Conservation (phyloP, 2,113 vertebrate genomes). For the Cololabis saira region DNA sequence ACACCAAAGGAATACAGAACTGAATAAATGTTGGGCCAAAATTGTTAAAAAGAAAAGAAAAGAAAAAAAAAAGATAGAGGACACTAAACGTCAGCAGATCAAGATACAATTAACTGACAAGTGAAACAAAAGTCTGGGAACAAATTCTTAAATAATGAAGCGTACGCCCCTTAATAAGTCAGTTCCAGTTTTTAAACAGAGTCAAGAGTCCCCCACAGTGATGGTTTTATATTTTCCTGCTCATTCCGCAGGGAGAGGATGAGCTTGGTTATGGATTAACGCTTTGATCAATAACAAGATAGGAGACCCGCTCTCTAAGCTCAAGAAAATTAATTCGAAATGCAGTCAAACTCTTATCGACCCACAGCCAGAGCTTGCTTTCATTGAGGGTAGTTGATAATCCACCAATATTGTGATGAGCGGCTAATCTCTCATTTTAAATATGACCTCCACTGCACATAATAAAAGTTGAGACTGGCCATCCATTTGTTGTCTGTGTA, state of each 20-base stretch:
- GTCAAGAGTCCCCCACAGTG: constrained; percentile 90
- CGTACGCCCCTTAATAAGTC: constrained; percentile 66
- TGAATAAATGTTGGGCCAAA: constrained; percentile 31
- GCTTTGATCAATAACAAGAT: constrained; percentile 94
- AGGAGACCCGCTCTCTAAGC: constrained; percentile 88
- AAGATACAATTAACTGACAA: constrained; percentile 34
- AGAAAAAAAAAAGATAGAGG: not conserved
- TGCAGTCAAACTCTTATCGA: constrained; percentile 98
- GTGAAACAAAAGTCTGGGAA: constrained; percentile 45
- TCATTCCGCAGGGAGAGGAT: constrained; percentile 87
- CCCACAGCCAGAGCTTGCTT: constrained; percentile 90
- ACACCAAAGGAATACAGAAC: constrained; percentile 36
- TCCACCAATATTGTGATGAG: constrained; percentile 96
- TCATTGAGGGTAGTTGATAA: constrained; percentile 95
- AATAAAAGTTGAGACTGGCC: constrained; percentile 64
- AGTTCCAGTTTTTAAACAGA: constrained; percentile 84
- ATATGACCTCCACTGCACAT: constrained; percentile 81
- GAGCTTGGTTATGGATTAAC: constrained; percentile 98
- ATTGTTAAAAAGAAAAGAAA: constrained; percentile 16
- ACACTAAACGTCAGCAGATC: constrained; percentile 26
- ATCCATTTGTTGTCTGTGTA: constrained; percentile 56
- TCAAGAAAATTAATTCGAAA: constrained; percentile 97
- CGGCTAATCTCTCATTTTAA: constrained; percentile 96
- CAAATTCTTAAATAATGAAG: constrained; percentile 67
- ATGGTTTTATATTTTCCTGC: constrained; percentile 87